phyloP scores from a whole-genome alignment of 2,113 vertebrate species.

The Nothobranchius kuhntae region DNA sequence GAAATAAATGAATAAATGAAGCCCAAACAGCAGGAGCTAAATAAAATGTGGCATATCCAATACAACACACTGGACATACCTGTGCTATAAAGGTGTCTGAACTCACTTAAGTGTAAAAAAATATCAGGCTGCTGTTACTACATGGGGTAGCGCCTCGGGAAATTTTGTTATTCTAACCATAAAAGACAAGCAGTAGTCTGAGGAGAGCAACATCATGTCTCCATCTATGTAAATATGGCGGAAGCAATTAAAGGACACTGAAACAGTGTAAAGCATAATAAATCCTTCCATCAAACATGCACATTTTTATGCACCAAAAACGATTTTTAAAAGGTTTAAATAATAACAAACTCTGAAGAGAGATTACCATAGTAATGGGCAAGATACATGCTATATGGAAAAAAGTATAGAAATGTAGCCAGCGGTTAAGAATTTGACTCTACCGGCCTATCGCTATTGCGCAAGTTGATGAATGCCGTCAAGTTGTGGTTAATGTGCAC shows the following conservation, averaged over 20 bases:
- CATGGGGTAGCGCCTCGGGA: slow-evolving; percentile 33
- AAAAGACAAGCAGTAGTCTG: slow-evolving; percentile 43
- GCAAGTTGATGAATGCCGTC: too few species aligned
- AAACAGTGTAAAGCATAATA: slow-evolving; percentile 51
- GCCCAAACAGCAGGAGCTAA: background rate
- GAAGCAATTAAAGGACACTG: slow-evolving; percentile 16
- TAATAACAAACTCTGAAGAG: slow-evolving; percentile 20
- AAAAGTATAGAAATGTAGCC: too few species aligned
- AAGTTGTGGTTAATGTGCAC: too few species aligned
- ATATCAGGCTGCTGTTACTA: slow-evolving; percentile 32
- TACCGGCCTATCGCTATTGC: too few species aligned
- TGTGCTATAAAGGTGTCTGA: slow-evolving; percentile 33
- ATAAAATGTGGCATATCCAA: slow-evolving; percentile 35
- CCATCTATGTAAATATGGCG: slow-evolving; percentile 55
- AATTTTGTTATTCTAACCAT: slow-evolving; percentile 47
- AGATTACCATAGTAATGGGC: too few species aligned
- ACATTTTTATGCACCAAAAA: slow-evolving; percentile 11
- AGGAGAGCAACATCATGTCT: slow-evolving; percentile 67
- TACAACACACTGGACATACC: slow-evolving; percentile 24
- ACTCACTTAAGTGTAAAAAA: slow-evolving; percentile 33
- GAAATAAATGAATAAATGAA: background rate
- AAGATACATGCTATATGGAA: too few species aligned
- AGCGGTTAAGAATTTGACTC: too few species aligned
- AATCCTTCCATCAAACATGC: slow-evolving; percentile 31
- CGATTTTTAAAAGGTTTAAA: slow-evolving; percentile 1